Conservation (phyloP, 2,113 vertebrate species). For the Labeo rohita region DNA sequence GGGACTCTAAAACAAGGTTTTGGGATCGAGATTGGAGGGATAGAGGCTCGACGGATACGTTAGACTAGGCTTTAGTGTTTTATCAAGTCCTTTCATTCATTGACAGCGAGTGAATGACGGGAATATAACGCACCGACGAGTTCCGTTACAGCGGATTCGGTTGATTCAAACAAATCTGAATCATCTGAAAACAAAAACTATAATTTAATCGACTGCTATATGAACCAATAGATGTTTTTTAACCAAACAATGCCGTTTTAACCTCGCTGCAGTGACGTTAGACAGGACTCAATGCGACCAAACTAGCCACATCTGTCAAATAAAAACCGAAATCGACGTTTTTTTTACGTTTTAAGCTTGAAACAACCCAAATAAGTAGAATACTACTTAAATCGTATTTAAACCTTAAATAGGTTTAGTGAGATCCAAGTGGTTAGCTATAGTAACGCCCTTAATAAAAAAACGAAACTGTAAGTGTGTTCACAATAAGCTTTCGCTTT, state of each 20-base stretch:
- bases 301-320: not conserved
- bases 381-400: not conserved
- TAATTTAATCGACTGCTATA: not conserved
- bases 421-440: conserved; percentile 1
- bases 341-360: not conserved
- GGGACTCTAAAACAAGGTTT: conserved; percentile 18
- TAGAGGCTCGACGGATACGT: not conserved
- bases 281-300: not conserved
- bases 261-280: not conserved
- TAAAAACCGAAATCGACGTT: not conserved
- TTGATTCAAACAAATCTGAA: not conserved
- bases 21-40: not conserved
- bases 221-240: fast-evolving
- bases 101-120: not conserved
- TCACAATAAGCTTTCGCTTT: conserved; percentile 29
- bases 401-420: not conserved
- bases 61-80: not conserved
- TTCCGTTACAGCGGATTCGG: not conserved
- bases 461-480: conserved; percentile 47
- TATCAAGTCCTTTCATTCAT: not conserved
- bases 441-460: conserved; percentile 33
- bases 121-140: not conserved
- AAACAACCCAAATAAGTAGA: not conserved
- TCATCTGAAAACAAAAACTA: not conserved
- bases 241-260: not conserved